A percentile compares a stretch with the other conserved stretches of the same genome.
These are phyloP conservation scores for Buceros bicornis DNA, from an alignment of 2,797 vertebrate genomes.

Conservation along the genomic window DNA sequence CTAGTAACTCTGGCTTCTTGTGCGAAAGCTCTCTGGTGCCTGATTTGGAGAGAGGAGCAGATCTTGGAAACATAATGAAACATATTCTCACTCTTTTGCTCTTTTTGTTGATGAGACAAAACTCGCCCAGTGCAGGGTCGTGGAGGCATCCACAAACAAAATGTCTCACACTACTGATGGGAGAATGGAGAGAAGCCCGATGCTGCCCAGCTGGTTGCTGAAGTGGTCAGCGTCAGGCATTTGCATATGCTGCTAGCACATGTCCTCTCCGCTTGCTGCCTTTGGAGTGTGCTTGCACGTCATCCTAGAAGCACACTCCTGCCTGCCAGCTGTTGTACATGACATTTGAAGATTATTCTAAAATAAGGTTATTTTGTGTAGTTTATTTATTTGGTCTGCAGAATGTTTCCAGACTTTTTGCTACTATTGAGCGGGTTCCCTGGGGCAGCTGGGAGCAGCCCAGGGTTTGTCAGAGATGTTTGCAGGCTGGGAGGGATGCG, in stretches of 20 bases:
- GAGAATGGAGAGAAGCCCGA: not conserved
- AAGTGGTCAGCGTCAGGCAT: not conserved
- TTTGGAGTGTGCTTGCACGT: not conserved
- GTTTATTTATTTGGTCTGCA: not conserved
- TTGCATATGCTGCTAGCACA: not conserved
- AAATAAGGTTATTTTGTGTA: not conserved
- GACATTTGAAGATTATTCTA: not conserved
- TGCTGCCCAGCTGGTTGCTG: fast-evolving
- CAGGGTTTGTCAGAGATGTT: not conserved
- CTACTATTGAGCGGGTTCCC: fast-evolving
- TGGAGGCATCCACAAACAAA: not conserved
- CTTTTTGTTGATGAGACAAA: not conserved
- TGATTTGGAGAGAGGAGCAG: not conserved
- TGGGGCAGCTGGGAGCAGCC: not conserved
- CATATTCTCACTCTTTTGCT: not conserved
- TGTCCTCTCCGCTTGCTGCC: not conserved
- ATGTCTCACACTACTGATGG: not conserved
- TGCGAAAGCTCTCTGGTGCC: not conserved
- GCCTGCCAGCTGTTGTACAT: not conserved
- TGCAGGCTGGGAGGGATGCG: not conserved
- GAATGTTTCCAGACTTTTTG: not conserved
- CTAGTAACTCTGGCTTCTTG: not conserved
- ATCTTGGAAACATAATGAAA: not conserved
- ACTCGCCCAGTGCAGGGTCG: not conserved
- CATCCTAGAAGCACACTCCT: not conserved